Percentiles rank a stretch among this genome's conserved stretches.
phyloP scores from a whole-genome alignment of 2,113 vertebrate species.

The Hippocampus barbouri region DNA sequence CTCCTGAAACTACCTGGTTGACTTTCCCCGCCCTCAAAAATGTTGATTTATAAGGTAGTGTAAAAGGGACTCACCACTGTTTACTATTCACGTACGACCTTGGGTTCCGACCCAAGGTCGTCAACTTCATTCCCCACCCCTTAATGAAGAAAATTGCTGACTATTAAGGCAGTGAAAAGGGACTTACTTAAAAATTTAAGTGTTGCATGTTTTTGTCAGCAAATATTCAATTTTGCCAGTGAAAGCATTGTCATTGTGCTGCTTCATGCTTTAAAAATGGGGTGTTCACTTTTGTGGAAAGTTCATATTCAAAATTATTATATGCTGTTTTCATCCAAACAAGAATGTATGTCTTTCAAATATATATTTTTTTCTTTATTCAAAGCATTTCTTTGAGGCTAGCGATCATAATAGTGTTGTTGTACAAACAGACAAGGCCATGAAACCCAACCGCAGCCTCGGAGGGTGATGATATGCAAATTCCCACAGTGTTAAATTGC shows the following conservation, averaged over 20 bases:
- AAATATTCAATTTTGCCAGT: not conserved
- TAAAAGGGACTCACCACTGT: not conserved
- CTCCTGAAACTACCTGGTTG: too few relatives aligned
- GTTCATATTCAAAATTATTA: not conserved
- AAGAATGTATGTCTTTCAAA: not conserved
- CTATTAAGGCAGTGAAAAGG: not conserved
- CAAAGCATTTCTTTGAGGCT: not conserved
- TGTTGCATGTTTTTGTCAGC: not conserved
- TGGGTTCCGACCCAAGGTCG: not conserved
- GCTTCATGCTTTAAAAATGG: not conserved
- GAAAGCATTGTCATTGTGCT: not conserved
- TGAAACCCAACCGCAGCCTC: conserved; percentile 6
- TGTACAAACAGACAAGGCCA: conserved; percentile 5
- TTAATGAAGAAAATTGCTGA: too few relatives aligned
- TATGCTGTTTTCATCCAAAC: too few relatives aligned
- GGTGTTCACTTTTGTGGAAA: not conserved
- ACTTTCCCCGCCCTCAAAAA: not conserved
- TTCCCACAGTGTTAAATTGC: conserved; percentile 8
- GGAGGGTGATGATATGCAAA: not conserved
- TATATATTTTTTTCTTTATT: not conserved
- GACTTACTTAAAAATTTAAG: not conserved
- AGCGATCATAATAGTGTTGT: not conserved
- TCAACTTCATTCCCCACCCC: too few relatives aligned
- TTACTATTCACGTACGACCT: not conserved
- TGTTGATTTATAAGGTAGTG: not conserved